Conservation (phyloP, 1,140 invertebrate genomes). For the Drosophila repletoides region DNA sequence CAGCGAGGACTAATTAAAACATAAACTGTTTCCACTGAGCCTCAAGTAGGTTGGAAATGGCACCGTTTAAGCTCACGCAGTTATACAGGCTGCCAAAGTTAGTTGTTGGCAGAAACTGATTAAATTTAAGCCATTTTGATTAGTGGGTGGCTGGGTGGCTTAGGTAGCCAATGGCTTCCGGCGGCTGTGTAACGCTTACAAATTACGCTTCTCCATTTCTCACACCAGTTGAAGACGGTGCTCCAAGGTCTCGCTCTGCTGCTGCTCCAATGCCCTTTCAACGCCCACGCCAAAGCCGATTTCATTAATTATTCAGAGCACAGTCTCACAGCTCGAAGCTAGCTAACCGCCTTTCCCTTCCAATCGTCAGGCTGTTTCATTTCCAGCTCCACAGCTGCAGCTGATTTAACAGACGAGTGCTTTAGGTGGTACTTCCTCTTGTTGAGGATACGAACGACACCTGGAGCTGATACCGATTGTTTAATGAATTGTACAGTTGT, state of each 20-base stretch:
- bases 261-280: conserved; percentile 24
- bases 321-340: conserved; percentile 19
- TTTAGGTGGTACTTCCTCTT: conserved; percentile 43
- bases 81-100: conserved; percentile 34
- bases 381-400: conserved; percentile 3
- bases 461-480: conserved; percentile 30
- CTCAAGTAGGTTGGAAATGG: conserved; percentile 5
- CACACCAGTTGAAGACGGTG: background rate
- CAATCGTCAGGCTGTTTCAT: background rate
- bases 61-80: conserved; percentile 15
- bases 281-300: conserved; percentile 30
- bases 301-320: conserved; percentile 72
- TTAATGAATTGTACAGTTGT: conserved; percentile 36
- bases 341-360: background rate
- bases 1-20: conserved; percentile 50
- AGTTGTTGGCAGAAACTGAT: conserved; percentile 43
- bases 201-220: conserved; percentile 27
- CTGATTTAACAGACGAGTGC: conserved; percentile 53
- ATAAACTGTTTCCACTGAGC: conserved; percentile 44
- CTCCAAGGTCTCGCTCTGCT: background rate
- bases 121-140: conserved; percentile 51
- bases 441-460: conserved; percentile 9
- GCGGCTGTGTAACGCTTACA: conserved; percentile 45
- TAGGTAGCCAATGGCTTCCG: background rate
- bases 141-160: background rate